These are phyloP conservation scores for Lithophane socia DNA, from an alignment of 2,888 invertebrate genomes.

Conservation along the genomic window DNA sequence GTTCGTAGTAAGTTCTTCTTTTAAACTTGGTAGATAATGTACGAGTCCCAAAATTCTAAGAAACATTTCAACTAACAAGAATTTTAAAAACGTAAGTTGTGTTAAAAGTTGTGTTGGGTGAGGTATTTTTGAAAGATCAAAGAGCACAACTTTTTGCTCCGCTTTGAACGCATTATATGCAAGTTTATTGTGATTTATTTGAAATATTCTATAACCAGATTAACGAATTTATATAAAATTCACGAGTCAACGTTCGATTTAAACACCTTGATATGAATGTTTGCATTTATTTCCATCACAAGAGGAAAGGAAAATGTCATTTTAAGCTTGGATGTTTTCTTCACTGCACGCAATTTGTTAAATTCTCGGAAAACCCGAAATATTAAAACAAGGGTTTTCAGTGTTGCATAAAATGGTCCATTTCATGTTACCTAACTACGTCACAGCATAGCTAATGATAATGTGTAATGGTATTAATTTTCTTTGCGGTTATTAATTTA, in stretches of 20 bases:
- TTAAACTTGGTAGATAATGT: neutral
- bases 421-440: slow-evolving; percentile 59
- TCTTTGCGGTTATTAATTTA: slow-evolving; percentile 75
- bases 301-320: slow-evolving; percentile 18
- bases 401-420: slow-evolving; percentile 70
- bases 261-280: slow-evolving; percentile 45
- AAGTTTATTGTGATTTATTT: slow-evolving; percentile 32
- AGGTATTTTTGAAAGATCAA: slow-evolving; percentile 10
- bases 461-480: slow-evolving; percentile 70
- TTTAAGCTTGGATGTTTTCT: slow-evolving; percentile 4
- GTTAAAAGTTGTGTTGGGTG: neutral
- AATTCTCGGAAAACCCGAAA: slow-evolving; percentile 11
- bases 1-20: neutral
- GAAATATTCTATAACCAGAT: slow-evolving; percentile 30
- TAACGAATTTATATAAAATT: slow-evolving; percentile 35
- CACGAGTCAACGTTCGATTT: slow-evolving; percentile 49
- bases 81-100: neutral
- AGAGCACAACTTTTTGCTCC: neutral
- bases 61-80: neutral
- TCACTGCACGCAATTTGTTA: slow-evolving; percentile 5
- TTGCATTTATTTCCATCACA: slow-evolving; percentile 52
- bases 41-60: neutral
- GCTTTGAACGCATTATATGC: slow-evolving; percentile 23
- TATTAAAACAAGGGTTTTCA: neutral
- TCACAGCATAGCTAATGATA: slow-evolving; percentile 69